A percentile compares a stretch with the other conserved stretches of the same genome.
Conservation (phyloP, 1,140 invertebrate genomes). For the Heliconius congener region DNA sequence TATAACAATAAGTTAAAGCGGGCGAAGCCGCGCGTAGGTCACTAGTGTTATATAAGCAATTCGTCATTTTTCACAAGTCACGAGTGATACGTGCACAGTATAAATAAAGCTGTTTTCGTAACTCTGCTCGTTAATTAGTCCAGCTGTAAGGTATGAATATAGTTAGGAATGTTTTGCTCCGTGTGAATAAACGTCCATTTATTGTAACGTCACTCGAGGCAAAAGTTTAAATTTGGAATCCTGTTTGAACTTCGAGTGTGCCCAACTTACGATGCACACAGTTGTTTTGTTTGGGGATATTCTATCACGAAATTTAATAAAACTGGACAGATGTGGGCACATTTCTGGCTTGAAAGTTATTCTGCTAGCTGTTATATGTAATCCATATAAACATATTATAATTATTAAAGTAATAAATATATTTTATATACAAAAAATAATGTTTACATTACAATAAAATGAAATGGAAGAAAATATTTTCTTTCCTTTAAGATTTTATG, state of each 20-base stretch:
- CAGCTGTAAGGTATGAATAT: slow-evolving; percentile 21
- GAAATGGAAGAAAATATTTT: too few species aligned
- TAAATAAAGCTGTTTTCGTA: slow-evolving; percentile 14
- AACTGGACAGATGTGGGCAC: slow-evolving; percentile 25
- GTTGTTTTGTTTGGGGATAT: slow-evolving; percentile 34
- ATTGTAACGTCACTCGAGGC: slow-evolving; percentile 34
- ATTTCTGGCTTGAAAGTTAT: slow-evolving; percentile 15
- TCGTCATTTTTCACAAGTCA: not conserved
- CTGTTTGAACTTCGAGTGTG: slow-evolving; percentile 34
- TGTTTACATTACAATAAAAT: too few species aligned
- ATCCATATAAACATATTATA: slow-evolving; percentile 5
- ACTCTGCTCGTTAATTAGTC: slow-evolving; percentile 40
- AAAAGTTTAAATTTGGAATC: slow-evolving; percentile 40
- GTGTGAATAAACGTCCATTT: slow-evolving; percentile 37
- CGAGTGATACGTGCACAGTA: not conserved
- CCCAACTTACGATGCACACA: slow-evolving; percentile 29
- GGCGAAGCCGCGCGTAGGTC: too few species aligned
- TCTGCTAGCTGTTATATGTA: not conserved
- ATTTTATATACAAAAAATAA: too few species aligned
- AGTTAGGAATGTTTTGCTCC: slow-evolving; percentile 14
- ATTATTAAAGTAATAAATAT: not conserved
- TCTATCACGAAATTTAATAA: slow-evolving; percentile 28
- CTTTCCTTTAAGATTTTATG: too few species aligned
- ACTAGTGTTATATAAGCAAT: too few species aligned
- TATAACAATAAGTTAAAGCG: too few species aligned